Conservation (phyloP, 2,113 vertebrate species). For the Grantiella picta region DNA sequence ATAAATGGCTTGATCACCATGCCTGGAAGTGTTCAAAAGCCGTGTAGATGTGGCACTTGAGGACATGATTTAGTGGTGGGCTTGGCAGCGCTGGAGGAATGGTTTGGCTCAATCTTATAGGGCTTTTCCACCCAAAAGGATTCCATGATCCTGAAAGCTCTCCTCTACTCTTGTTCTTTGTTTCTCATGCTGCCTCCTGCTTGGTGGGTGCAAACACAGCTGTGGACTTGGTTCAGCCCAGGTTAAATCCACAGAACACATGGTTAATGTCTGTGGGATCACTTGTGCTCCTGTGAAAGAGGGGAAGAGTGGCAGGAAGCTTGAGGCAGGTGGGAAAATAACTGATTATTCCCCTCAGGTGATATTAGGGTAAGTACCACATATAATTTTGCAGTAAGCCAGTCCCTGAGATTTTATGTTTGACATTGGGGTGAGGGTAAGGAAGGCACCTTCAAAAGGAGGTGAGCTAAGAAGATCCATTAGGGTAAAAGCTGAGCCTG, state of each 20-base stretch:
- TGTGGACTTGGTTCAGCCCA: neutral
- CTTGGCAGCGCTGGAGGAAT: neutral
- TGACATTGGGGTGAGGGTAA: neutral
- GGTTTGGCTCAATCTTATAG: rapidly evolving
- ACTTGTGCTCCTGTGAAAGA: neutral
- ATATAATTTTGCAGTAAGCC: neutral
- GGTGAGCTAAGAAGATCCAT: neutral
- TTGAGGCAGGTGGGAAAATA: neutral
- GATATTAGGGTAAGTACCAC: neutral
- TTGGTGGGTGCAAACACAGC: neutral
- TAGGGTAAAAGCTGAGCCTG: neutral
- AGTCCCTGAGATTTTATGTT: neutral
- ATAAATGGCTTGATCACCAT: neutral
- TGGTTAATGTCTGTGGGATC: neutral
- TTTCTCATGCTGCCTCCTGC: rapidly evolving
- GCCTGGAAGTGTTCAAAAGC: neutral
- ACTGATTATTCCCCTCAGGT: neutral
- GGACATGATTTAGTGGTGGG: neutral
- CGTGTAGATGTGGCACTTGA: neutral
- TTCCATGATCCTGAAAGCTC: neutral
- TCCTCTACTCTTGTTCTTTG: neutral
- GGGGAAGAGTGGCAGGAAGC: neutral
- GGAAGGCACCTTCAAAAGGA: neutral
- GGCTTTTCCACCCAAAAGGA: neutral
- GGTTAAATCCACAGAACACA: neutral